Evolutionary conservation across 2,113 vertebrate species (phyloP).

Genomic region (Pelmatolapia mariae): DNA sequence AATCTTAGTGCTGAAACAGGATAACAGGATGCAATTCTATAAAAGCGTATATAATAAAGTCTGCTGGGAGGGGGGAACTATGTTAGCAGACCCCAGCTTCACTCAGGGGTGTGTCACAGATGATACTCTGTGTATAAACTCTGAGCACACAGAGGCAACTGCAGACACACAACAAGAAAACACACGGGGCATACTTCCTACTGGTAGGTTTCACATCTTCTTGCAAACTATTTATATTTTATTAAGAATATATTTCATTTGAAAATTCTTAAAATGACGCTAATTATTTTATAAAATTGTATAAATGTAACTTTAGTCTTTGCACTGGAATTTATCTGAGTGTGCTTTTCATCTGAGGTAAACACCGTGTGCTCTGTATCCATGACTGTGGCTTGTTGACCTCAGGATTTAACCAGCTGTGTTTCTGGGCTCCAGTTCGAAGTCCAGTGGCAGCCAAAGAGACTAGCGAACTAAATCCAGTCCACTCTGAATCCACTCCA

Average conservation of each 20-base stretch:
- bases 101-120: conserved; percentile 34
- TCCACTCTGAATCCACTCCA: background rate
- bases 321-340: background rate
- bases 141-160: background rate
- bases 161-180: background rate
- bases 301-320: background rate
- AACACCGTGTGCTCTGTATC: background rate
- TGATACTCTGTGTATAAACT: conserved; percentile 36
- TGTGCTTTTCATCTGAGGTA: background rate
- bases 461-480: background rate
- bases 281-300: background rate
- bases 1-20: background rate
- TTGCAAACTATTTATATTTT: background rate
- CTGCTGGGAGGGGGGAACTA: background rate
- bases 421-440: background rate
- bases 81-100: background rate
- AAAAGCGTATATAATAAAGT: background rate
- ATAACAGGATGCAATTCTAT: background rate
- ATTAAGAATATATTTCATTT: background rate
- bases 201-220: conserved; percentile 32
- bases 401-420: conserved; percentile 17
- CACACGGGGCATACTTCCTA: background rate
- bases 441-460: background rate
- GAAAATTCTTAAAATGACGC: background rate
- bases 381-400: background rate